Evolutionary conservation across 2,797 vertebrate species (phyloP).

Genomic region (Melanotaenia pygmaea): DNA sequence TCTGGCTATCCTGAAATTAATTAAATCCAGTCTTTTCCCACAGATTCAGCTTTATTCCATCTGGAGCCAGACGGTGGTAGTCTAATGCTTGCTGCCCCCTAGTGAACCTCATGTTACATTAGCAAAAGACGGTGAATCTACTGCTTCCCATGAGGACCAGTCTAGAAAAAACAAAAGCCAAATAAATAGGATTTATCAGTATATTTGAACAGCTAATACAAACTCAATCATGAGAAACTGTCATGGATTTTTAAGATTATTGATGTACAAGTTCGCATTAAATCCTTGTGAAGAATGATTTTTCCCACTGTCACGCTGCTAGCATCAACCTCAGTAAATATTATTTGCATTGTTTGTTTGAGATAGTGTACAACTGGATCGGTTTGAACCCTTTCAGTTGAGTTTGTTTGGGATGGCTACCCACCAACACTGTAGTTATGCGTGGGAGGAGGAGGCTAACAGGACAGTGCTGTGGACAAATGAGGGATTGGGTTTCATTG

Average conservation of each 20-base stretch:
- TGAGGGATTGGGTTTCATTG: constrained; percentile 63
- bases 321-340: constrained; percentile 22
- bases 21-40: not conserved
- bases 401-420: constrained; percentile 60
- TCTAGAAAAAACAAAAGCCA: constrained; percentile 5
- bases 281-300: constrained; percentile 41
- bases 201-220: constrained; percentile 52
- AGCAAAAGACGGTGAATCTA: constrained; percentile 3
- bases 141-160: constrained; percentile 33
- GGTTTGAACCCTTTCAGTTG: constrained; percentile 17
- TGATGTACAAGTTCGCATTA: constrained; percentile 10
- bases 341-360: constrained; percentile 56
- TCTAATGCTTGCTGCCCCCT: constrained; percentile 82
- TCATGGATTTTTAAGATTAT: constrained; percentile 19
- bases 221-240: constrained; percentile 18
- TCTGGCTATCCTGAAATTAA: not conserved
- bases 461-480: constrained; percentile 36
- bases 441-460: constrained; percentile 29
- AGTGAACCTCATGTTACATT: constrained; percentile 67
- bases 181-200: constrained; percentile 38
- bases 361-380: constrained; percentile 36
- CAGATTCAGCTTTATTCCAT: not conserved
- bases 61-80: constrained; percentile 5
- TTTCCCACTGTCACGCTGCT: constrained; percentile 48
- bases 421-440: constrained; percentile 32